phyloP scores from a whole-genome alignment of 2,113 vertebrate genomes.

The Ageneiosus marmoratus region DNA sequence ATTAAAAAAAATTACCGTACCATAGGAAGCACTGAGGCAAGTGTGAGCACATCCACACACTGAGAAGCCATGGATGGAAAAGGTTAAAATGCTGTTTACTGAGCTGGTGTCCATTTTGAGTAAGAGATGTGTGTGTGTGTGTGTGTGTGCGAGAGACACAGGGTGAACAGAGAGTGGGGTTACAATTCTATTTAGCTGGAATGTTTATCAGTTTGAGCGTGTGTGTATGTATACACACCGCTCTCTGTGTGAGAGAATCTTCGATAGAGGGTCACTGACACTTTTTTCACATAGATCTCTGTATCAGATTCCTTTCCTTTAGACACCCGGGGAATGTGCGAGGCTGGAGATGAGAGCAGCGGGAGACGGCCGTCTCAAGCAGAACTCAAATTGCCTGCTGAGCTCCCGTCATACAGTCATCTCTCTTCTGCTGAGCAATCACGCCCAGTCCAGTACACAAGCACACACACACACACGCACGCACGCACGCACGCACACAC shows the following conservation, averaged over 20 bases:
- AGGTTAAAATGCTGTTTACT: conserved; percentile 27
- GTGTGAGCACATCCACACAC: conserved; percentile 56
- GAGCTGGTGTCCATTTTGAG: conserved; percentile 10
- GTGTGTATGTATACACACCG: neutral
- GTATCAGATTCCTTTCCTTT: conserved; percentile 66
- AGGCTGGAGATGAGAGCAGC: conserved; percentile 47
- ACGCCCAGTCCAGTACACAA: conserved; percentile 54
- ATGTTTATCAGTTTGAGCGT: conserved; percentile 19
- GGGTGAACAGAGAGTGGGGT: conserved; percentile 28
- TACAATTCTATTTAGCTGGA: conserved; percentile 1
- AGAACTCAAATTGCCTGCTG: conserved; percentile 70
- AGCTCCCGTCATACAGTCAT: conserved; percentile 75
- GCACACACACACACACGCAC: conserved; percentile 29
- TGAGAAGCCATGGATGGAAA: conserved; percentile 13
- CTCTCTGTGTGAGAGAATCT: conserved; percentile 35
- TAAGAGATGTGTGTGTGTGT: conserved; percentile 1
- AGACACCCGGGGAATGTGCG: neutral
- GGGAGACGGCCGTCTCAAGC: conserved; percentile 57
- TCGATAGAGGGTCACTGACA: conserved; percentile 25
- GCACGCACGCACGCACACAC: conserved; percentile 22
- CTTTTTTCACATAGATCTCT: conserved; percentile 23
- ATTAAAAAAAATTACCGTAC: conserved; percentile 98
- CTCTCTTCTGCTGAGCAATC: conserved; percentile 71
- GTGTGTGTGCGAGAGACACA: neutral
- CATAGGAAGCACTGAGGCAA: conserved; percentile 86